Base-by-base conservation (phyloP, 2,797 vertebrate species). In the Alectoris magna region DNA sequence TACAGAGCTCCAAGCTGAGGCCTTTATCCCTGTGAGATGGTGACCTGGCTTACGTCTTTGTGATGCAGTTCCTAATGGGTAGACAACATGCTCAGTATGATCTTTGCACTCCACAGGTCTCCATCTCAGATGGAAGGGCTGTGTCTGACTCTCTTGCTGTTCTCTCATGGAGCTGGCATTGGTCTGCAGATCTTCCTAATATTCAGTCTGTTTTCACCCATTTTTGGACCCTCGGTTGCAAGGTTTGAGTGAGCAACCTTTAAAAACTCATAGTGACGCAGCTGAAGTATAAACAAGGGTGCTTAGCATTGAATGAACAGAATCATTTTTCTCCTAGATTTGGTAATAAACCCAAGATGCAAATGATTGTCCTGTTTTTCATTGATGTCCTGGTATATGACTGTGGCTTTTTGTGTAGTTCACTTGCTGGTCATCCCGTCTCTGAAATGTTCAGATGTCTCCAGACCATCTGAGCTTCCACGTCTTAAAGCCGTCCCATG, bases 261-360 rank as follows among this genome's bases (percentile, higher is more conserved):
- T 49, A 77, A 84, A 56, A 88, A 59, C 53, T 80, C 82, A 34
- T 55, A 34, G 83, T 43, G 63, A 78, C 41, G 56, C 78, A 85
- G 84, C 66, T 83, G 43, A 87, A 77, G 26, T 59, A n/a, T 17
- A 64, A 78, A 81, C 68, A 82, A 73, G 79, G 78, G 11, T 75
- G 15, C 43, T 82, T 41, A 34, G 66, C 26, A 18, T 34, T 90
- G 78, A 68, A 74, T n/a, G 17, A 58, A 84, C 70, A 77, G 7
- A 84, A 39, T 62, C 39, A 83, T 77, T 88, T 27, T 60, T 84
- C 69, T 75, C 21, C n/a, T 55, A 73, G 78, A 71, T 87, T 70
- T 66, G 66, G 29, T 87, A 84, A 91, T 87, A 90, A 88, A 90
- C 9, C 38, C 71, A 62, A 85, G 88, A 62, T 80, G 68, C 81